Percentiles rank a stretch among this genome's conserved stretches.
phyloP scores from a whole-genome alignment of 2,797 vertebrate species.

The Morelia viridis region DNA sequence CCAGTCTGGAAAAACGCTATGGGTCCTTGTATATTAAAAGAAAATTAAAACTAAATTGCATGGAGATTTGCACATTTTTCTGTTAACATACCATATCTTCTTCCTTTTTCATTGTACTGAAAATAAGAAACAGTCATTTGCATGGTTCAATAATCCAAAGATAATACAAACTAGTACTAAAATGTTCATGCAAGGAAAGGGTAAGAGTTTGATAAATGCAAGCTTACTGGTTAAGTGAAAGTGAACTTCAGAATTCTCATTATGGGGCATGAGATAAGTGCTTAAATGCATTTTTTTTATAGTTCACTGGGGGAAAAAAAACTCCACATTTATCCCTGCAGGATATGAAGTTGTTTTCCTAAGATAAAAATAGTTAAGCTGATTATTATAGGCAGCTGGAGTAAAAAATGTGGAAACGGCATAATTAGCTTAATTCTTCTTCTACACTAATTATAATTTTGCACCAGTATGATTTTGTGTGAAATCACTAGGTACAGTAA shows the following conservation, averaged over 20 bases:
- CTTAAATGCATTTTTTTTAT: constrained; percentile 15
- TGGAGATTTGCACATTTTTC: background rate
- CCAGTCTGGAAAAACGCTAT: background rate
- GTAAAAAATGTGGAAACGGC: background rate
- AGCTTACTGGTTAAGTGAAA: constrained; percentile 20
- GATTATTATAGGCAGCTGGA: constrained; percentile 21
- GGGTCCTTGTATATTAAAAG: constrained; percentile 17
- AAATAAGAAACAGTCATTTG: constrained; percentile 47
- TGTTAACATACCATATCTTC: background rate
- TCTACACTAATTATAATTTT: constrained; percentile 22
- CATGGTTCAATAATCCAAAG: constrained; percentile 37
- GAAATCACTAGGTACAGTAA: constrained; percentile 9
- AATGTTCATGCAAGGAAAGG: background rate
- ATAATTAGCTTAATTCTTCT: constrained; percentile 24
- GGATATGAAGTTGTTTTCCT: background rate
- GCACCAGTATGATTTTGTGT: constrained; percentile 7
- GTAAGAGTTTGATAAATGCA: background rate
- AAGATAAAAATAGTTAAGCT: background rate
- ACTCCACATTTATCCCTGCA: background rate
- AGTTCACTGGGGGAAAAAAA: background rate
- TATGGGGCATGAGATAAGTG: constrained; percentile 19
- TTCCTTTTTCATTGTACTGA: constrained; percentile 12
- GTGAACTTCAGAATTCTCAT: constrained; percentile 34
- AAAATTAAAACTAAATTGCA: constrained; percentile 23
- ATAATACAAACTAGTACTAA: background rate